A percentile compares a stretch with the other conserved stretches of the same genome.
Conservation (phyloP, 2,113 vertebrate species). For the Eudyptes chrysolophus region DNA sequence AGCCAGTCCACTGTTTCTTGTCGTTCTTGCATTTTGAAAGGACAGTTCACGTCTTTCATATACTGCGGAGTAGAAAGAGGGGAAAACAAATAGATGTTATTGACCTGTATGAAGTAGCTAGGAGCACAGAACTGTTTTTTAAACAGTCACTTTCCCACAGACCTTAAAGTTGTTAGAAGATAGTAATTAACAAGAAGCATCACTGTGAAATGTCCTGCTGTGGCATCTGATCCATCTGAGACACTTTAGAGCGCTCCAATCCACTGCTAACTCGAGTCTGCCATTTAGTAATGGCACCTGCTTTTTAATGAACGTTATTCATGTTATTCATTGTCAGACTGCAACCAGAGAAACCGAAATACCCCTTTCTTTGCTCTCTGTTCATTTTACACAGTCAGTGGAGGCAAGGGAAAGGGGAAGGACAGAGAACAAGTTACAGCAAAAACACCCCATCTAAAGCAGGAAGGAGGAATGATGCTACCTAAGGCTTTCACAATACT, state of each 20-base stretch:
- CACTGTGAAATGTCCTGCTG: neutral
- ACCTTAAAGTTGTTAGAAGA: neutral
- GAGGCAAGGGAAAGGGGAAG: neutral
- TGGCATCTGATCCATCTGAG: neutral
- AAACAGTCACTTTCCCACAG: neutral
- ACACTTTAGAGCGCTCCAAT: rapidly evolving
- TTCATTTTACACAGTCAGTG: neutral
- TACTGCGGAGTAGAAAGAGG: constrained; percentile 75
- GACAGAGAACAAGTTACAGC: neutral
- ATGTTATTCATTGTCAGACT: neutral
- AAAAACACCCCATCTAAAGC: neutral
- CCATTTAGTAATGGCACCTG: neutral
- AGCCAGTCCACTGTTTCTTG: constrained; percentile 94
- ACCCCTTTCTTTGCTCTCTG: neutral
- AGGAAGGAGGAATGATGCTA: neutral
- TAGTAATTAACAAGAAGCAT: neutral
- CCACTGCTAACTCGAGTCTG: neutral
- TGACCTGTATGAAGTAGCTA: neutral
- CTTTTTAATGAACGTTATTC: neutral
- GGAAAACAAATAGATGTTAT: neutral
- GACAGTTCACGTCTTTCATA: constrained; percentile 90
- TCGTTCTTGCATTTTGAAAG: constrained; percentile 85
- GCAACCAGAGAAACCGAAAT: neutral
- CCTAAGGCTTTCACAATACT: neutral
- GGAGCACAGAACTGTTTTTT: neutral